Percentiles rank a stretch among this genome's conserved stretches.
These are phyloP conservation scores for Climacteris rufus DNA, from an alignment of 2,113 vertebrate genomes.

Conservation along the genomic window DNA sequence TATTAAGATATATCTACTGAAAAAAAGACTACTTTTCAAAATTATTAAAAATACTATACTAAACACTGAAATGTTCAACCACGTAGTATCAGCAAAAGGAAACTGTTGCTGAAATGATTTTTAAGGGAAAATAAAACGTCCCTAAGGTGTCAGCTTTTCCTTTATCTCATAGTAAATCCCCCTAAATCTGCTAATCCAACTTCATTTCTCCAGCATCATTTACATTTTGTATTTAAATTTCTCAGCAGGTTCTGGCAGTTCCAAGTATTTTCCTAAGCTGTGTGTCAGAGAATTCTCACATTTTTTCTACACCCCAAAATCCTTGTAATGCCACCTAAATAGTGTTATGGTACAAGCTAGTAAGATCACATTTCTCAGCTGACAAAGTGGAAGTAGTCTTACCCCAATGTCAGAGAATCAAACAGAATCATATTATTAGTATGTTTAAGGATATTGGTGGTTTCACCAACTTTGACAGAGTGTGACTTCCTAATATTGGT, in stretches of 20 bases:
- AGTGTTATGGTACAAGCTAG: neutral
- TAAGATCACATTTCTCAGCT: neutral
- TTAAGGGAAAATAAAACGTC: neutral
- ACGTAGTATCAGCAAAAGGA: neutral
- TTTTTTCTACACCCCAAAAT: neutral
- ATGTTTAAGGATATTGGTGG: neutral
- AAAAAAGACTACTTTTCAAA: neutral
- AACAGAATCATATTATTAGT: neutral
- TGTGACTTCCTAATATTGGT: neutral
- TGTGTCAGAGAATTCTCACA: neutral
- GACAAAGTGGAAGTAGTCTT: neutral
- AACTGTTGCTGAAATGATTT: neutral
- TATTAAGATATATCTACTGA: neutral
- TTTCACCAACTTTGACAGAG: neutral
- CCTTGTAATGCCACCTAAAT: neutral
- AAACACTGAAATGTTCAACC: neutral
- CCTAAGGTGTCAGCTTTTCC: neutral
- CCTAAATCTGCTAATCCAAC: conserved; percentile 48
- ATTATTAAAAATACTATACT: neutral
- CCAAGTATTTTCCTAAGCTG: neutral
- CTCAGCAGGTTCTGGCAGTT: conserved; percentile 19
- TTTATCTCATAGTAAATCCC: conserved; percentile 61
- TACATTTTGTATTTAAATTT: conserved; percentile 54
- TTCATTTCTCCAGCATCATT: conserved; percentile 45
- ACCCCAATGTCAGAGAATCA: neutral